Base-by-base conservation (phyloP, 1,140 invertebrate genomes). In the Cotesia typhae region DNA sequence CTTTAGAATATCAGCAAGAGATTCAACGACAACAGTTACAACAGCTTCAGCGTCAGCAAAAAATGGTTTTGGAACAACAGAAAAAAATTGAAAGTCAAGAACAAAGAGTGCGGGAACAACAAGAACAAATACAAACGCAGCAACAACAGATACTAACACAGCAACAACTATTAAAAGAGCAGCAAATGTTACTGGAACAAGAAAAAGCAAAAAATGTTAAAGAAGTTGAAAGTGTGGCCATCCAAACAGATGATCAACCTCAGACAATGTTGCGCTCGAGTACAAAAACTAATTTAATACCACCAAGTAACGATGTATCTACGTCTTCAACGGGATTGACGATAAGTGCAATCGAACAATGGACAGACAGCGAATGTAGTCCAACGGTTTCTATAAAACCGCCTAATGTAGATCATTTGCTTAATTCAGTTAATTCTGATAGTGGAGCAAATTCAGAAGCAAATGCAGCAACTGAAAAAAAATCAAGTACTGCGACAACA, bases 301-400 rank as follows among this genome's bases (percentile, higher is more conserved):
- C 47, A 20, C 4, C 17, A 55, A 59, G 20, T 28, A 74, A 51
- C 6, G 67, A 74, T 67, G 17, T 70, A 10, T 72, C 63, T 4
- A 35, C 14, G 14, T 74, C 66, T 37, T 76, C 77, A 53, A 74
- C 78, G 4, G 69, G 67, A n/a, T 84, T 84, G 1, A 73, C 77
- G 0, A 9, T 72, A 1, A 85, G 80, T 35, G 81, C 84, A n/a
- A 80, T 78, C 12, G 75, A 78, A 4, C 81, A 83, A 0, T 87
- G 85, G 86, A 80, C 83, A 3, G 84, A 84, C 9, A 83, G 80
- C 60, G 77, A 74, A 7, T 68, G 67, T 37, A 84, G 81, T 67
- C 71, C 75, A 10, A 75, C 72, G 4, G 68, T 80, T 67, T 84
- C 80, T 0, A 76, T 80, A 57, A 79, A 79, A 71, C 79, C 82